phyloP scores from a whole-genome alignment of 2,888 invertebrate genomes.

The Tiliacea aurago region DNA sequence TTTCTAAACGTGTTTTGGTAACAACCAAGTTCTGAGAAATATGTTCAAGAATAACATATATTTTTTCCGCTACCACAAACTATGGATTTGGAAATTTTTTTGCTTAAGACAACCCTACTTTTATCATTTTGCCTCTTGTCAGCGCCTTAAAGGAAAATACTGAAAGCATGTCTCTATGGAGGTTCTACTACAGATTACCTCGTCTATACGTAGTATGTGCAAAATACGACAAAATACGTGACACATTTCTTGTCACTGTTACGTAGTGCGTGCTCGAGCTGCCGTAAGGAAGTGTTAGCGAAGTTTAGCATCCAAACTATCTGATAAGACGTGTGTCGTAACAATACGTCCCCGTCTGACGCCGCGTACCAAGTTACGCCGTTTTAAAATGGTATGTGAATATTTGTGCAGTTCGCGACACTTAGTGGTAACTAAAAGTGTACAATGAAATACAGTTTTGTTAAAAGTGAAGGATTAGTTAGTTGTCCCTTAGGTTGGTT shows the following conservation, averaged over 20 bases:
- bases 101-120: no score
- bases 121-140: no score
- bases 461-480: no score
- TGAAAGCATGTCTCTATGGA: no score
- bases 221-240: constrained; percentile 31
- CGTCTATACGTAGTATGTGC: neutral
- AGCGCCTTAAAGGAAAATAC: no score
- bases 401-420: constrained; percentile 3
- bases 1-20: no score
- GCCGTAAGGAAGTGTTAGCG: constrained; percentile 39
- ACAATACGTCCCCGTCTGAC: constrained; percentile 21
- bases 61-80: no score
- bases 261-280: constrained; percentile 31
- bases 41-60: no score
- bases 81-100: no score
- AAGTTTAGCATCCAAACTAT: constrained; percentile 53
- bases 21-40: no score
- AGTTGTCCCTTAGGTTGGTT: no score
- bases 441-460: no score
- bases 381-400: constrained; percentile 4
- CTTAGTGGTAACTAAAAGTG: neutral
- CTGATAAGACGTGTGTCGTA: constrained; percentile 33
- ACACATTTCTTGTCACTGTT: constrained; percentile 26
- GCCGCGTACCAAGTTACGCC: neutral
- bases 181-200: neutral